phyloP scores from a whole-genome alignment of 2,113 vertebrate species.

The Morone chrysops region DNA sequence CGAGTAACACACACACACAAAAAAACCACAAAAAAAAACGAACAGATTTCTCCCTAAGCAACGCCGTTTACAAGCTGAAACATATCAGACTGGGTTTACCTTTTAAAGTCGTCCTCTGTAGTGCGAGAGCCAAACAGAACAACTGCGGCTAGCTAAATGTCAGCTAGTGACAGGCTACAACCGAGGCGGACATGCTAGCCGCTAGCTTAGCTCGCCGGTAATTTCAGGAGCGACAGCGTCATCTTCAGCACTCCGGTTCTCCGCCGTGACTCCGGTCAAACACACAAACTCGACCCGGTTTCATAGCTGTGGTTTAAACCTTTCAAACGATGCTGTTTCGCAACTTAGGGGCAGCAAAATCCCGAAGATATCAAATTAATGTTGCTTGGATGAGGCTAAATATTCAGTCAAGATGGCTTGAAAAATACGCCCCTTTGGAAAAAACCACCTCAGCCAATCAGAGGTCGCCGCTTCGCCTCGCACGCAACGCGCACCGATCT shows the following conservation, averaged over 20 bases:
- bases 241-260: constrained; percentile 74
- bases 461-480: constrained; percentile 54
- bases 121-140: constrained; percentile 55
- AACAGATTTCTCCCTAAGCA: constrained; percentile 9
- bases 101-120: constrained; percentile 61
- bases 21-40: not conserved
- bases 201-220: constrained; percentile 82
- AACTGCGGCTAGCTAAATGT: constrained; percentile 69
- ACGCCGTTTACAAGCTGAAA: constrained; percentile 13
- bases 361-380: constrained; percentile 79
- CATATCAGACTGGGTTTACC: constrained; percentile 60
- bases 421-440: constrained; percentile 85
- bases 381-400: constrained; percentile 81
- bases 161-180: constrained; percentile 75
- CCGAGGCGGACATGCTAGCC: constrained; percentile 80
- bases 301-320: constrained; percentile 63
- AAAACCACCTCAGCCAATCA: constrained; percentile 75
- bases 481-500: constrained; percentile 69
- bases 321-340: constrained; percentile 46
- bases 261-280: constrained; percentile 55
- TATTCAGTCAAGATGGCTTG: constrained; percentile 86
- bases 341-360: constrained; percentile 45
- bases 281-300: constrained; percentile 45
- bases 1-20: not conserved
- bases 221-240: constrained; percentile 82